These are phyloP conservation scores for Hydroisotoma schaefferi DNA, from an alignment of 2,888 invertebrate genomes.

Conservation along the genomic window DNA sequence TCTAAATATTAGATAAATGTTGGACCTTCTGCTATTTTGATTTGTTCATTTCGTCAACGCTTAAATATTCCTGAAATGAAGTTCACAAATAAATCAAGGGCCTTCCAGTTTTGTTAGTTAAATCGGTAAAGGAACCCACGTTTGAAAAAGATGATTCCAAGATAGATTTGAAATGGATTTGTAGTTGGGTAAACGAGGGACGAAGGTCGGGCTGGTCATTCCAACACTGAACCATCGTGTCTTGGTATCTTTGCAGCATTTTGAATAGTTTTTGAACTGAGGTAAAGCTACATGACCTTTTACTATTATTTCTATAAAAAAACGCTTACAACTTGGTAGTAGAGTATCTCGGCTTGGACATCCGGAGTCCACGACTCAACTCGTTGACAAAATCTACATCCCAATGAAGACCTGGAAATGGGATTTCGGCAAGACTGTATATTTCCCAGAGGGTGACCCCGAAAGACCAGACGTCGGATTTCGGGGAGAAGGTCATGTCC, in stretches of 20 bases:
- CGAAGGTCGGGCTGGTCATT: slow-evolving; percentile 69
- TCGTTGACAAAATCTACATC: not conserved
- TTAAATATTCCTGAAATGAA: too few species aligned
- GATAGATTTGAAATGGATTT: too few species aligned
- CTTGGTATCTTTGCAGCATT: slow-evolving; percentile 54
- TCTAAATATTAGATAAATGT: too few species aligned
- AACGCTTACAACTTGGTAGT: slow-evolving; percentile 4
- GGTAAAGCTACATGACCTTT: not conserved
- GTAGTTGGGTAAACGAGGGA: slow-evolving; percentile 81
- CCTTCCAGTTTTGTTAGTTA: too few species aligned
- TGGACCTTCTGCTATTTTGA: too few species aligned
- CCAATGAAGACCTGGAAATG: slow-evolving; percentile 4
- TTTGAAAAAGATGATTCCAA: too few species aligned
- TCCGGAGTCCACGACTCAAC: not conserved
- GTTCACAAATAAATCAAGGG: too few species aligned
- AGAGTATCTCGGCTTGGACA: slow-evolving; percentile 6
- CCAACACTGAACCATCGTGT: slow-evolving; percentile 84
- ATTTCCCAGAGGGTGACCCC: slow-evolving; percentile 11
- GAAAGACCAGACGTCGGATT: slow-evolving; percentile 12
- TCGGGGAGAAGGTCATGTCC: not conserved
- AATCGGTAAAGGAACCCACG: too few species aligned
- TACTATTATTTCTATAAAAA: not conserved
- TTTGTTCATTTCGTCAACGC: too few species aligned
- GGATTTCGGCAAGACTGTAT: slow-evolving; percentile 4
- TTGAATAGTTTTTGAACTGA: not conserved